Evolutionary conservation across 2,797 vertebrate species (phyloP), one percentile per base, ranked within the genome.

Genomic region (Eulemur albifrons): DNA sequence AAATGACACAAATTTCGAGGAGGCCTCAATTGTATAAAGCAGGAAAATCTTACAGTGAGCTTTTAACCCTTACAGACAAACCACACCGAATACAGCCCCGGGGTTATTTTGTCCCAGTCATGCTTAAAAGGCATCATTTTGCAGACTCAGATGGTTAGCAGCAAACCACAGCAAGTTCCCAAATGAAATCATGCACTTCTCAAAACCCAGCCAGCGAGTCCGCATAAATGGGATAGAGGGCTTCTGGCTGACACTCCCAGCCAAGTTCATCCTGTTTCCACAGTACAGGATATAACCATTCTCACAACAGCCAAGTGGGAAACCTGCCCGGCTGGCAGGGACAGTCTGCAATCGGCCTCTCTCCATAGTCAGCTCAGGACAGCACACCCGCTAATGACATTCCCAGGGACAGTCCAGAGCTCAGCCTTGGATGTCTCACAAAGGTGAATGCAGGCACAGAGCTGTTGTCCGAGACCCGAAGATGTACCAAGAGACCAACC

Each of bases 221-320:
- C 14, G 1, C 57, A 40, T 18, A 95, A 93, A 95, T 69, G 84
- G 87, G 81, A 80, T 9, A 88, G 52, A 82, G 73, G 69, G 30
- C 81, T 96, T 85, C 89, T 95, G 93, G 96, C 89, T 2, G 13
- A 88, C 65, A 27, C 80, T 75, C n/a, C 0, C 13, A n/a, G 93
- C 83, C 91, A 95, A 95, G 85, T 90, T 95, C 97, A 95, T 92
- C 95, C 93, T 92, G 94, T 95, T 95, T 96, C 96, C 83, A 88
- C 70, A 52, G 96, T 5, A 95, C 96, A 96, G 95, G 95, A 97
- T 93, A 92, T 90, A 96, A 94, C 79, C 54, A 57, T 84, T 57
- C 91, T 91, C 82, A 17, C 11, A 93, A 67, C 67, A 92, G 95
- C 97, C 96, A 97, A 95, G 38, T 59, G 87, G 96, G 95, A 97